Evolutionary conservation across 2,797 vertebrate species (phyloP).

Genomic region (Fringilla coelebs): DNA sequence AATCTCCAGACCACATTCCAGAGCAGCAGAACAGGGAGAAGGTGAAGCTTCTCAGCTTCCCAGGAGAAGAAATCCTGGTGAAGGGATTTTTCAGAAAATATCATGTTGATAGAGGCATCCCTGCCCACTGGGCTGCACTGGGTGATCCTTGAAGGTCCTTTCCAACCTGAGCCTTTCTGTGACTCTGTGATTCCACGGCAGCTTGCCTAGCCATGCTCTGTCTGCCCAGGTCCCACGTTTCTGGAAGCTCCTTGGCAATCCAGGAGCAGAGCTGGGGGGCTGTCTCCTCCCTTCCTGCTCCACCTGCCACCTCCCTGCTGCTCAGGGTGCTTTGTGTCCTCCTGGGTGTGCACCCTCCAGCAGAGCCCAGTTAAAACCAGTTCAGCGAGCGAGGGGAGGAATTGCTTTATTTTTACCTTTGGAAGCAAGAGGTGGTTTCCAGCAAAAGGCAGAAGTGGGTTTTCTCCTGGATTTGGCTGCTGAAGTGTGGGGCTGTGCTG

Average conservation of each 20-base stretch:
- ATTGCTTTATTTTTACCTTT: neutral
- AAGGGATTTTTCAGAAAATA: no score
- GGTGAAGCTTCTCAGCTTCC: no score
- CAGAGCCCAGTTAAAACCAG: neutral
- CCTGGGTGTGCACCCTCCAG: neutral
- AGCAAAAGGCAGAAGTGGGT: neutral
- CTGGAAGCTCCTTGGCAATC: neutral
- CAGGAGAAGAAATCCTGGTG: no score
- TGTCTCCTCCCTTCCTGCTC: neutral
- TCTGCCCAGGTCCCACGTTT: neutral
- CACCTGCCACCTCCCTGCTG: neutral
- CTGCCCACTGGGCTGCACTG: neutral
- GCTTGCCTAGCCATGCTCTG: fast-evolving
- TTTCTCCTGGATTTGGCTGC: neutral
- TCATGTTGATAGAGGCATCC: no score
- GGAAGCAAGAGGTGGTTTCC: fast-evolving
- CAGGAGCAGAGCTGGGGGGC: fast-evolving
- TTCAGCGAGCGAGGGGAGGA: fast-evolving
- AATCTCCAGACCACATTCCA: no score
- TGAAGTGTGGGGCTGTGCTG: neutral
- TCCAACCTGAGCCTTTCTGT: neutral
- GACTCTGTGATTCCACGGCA: neutral
- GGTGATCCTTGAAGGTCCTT: neutral
- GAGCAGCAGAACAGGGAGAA: no score
- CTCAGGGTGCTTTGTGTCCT: neutral